A percentile compares a stretch with the other conserved stretches of the same genome.
Conservation (phyloP, 2,113 vertebrate genomes). For the Bubo scandiacus region DNA sequence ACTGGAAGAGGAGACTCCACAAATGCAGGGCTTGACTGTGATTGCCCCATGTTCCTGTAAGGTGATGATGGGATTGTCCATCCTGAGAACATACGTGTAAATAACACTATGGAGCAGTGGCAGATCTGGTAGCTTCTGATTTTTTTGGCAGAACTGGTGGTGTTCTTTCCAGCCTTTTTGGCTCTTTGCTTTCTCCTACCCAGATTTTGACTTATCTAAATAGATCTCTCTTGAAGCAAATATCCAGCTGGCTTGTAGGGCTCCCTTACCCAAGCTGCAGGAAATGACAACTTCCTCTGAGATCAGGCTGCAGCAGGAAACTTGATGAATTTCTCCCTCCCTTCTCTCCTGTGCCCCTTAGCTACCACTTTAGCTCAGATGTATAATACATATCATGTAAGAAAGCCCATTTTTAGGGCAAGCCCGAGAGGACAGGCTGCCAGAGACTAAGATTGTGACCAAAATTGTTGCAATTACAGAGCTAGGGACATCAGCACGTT, state of each 20-base stretch:
- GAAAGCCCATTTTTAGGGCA: neutral
- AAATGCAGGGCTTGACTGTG: neutral
- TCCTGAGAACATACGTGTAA: neutral
- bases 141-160: neutral
- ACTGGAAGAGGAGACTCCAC: neutral
- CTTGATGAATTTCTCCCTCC: neutral
- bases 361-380: neutral
- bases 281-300: slow-evolving; percentile 37
- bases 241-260: neutral
- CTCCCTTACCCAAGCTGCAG: neutral
- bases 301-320: slow-evolving; percentile 26
- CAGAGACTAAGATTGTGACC: neutral
- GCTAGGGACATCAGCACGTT: neutral
- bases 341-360: neutral
- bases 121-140: neutral
- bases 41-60: neutral
- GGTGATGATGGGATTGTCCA: neutral
- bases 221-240: neutral
- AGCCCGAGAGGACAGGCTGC: neutral
- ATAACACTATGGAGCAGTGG: fast-evolving
- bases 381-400: neutral
- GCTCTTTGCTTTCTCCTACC: neutral
- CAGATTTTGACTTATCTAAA: neutral
- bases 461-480: neutral
- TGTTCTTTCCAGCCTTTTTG: neutral